Evolutionary conservation across 2,797 vertebrate genomes (phyloP).

Genomic region (Lepilemur septentrionalis): DNA sequence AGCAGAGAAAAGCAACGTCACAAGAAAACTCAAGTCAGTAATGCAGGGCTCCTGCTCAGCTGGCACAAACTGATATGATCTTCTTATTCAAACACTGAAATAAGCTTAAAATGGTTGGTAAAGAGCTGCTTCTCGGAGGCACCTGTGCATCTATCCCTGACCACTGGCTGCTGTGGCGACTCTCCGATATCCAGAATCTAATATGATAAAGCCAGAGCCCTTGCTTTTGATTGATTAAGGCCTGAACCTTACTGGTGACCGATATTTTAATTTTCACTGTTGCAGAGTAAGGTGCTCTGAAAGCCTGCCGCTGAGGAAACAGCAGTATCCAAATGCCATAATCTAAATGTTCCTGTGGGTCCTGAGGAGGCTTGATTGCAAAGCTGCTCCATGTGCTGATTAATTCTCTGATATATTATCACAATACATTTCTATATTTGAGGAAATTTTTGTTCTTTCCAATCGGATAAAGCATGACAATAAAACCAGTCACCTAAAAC

Average conservation of each 20-base stretch:
- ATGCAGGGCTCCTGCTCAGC: too few species aligned
- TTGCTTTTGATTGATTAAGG: not conserved
- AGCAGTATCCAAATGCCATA: not conserved
- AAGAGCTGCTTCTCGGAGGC: not conserved
- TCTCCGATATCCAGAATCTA: not conserved
- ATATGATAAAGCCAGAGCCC: not conserved
- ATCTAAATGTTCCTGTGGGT: not conserved
- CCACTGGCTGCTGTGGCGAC: too few species aligned
- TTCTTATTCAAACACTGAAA: too few species aligned
- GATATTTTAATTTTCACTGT: not conserved
- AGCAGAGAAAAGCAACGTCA: not conserved
- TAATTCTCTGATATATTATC: not conserved
- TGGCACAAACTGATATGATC: not conserved
- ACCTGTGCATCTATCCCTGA: fast-evolving
- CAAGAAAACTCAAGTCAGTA: too few species aligned
- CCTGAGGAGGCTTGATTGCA: not conserved
- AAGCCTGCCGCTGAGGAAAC: not conserved
- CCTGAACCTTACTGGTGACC: not conserved
- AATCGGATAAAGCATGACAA: not conserved
- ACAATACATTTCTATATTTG: not conserved
- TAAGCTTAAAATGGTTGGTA: not conserved
- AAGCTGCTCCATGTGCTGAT: not conserved
- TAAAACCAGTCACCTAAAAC: not conserved
- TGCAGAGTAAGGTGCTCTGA: not conserved
- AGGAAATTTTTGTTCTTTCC: not conserved